Percentiles rank a stretch among this genome's conserved stretches.
These are phyloP conservation scores for Todiramphus chloris DNA, from an alignment of 2,113 vertebrate species.

Conservation along the genomic window DNA sequence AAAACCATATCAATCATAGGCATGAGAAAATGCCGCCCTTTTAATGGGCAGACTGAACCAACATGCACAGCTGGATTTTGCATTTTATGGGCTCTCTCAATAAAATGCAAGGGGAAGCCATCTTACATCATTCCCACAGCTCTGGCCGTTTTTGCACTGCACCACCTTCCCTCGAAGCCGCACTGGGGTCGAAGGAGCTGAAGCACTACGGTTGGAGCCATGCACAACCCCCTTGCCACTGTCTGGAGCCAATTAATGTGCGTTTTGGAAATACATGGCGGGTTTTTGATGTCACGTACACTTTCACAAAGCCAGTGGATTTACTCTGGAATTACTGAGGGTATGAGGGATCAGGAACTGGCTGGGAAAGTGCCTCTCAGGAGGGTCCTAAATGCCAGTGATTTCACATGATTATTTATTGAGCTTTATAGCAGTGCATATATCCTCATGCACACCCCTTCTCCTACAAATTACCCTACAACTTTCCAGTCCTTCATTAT, in stretches of 20 bases:
- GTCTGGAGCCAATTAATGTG: constrained; percentile 20
- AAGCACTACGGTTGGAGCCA: neutral
- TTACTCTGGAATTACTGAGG: constrained; percentile 55
- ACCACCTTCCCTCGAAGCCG: neutral
- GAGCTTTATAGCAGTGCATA: constrained; percentile 33
- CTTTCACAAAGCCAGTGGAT: constrained; percentile 17
- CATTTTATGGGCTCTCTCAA: constrained; percentile 17
- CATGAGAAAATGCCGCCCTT: neutral
- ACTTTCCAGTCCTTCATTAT: constrained; percentile 21
- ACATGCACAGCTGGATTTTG: constrained; percentile 24
- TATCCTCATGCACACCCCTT: neutral
- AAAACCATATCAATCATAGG: constrained; percentile 5
- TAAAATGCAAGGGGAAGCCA: constrained; percentile 29
- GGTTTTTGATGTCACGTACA: constrained; percentile 21
- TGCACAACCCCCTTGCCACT: neutral
- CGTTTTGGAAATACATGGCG: neutral
- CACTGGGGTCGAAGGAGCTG: neutral
- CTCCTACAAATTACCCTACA: constrained; percentile 39
- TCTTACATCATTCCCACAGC: constrained; percentile 29
- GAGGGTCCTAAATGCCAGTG: constrained; percentile 52
- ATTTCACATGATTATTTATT: constrained; percentile 59
- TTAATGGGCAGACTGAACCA: neutral
- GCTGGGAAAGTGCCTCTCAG: constrained; percentile 40
- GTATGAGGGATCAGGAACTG: constrained; percentile 2
- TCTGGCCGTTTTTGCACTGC: neutral